Conservation (phyloP, 1,140 invertebrate genomes). For the Bombus superbus region DNA sequence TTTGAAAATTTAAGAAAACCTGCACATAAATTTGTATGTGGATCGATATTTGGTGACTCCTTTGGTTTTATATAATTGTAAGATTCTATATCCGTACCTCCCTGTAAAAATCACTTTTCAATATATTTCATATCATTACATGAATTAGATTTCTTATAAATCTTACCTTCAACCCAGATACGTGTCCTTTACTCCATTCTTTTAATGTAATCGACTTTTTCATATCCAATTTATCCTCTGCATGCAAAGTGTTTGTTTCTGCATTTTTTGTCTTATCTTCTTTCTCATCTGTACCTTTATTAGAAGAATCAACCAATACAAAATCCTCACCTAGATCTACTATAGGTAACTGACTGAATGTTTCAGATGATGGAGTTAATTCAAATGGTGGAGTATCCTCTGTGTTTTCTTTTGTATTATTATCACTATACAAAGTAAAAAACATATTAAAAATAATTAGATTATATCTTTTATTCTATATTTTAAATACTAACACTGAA, state of each 20-base stretch:
- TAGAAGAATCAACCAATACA: conserved; percentile 47
- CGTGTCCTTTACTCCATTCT: conserved; percentile 80
- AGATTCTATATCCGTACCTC: conserved; percentile 56
- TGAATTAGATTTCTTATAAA: not conserved
- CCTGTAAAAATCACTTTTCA: conserved; percentile 49
- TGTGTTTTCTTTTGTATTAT: not conserved
- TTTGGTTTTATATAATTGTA: conserved; percentile 15
- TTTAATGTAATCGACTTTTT: conserved; percentile 56
- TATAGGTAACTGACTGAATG: conserved; percentile 74
- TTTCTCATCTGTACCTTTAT: conserved; percentile 12
- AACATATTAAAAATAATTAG: not conserved
- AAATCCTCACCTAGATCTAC: conserved; percentile 79
- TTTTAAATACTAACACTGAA: conserved; percentile 5
- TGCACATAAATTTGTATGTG: not conserved
- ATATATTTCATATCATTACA: not conserved
- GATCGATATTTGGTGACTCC: not conserved
- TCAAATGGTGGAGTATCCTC: conserved; percentile 29
- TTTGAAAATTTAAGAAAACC: conserved; percentile 70
- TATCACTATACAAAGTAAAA: conserved; percentile 6
- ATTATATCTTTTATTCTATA: not conserved
- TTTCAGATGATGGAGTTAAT: conserved; percentile 48
- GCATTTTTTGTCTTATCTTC: not conserved
- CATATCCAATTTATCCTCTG: conserved; percentile 9
- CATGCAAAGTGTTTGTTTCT: not conserved
- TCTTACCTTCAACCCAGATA: conserved; percentile 70